phyloP scores from a whole-genome alignment of 2,888 invertebrate genomes.

The Chrysotoxum bicinctum region DNA sequence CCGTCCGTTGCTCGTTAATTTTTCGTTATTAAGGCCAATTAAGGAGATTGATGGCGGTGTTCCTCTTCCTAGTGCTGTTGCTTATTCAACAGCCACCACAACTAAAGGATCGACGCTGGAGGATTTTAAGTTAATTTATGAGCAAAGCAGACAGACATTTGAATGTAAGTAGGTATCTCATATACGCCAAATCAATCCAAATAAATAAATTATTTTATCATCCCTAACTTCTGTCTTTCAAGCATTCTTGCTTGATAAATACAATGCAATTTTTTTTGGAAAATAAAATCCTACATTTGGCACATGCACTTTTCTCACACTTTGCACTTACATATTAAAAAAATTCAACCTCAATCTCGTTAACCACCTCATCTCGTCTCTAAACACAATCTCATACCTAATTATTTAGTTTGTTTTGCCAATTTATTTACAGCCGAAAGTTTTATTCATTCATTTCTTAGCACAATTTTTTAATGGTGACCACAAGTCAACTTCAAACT shows the following conservation, averaged over 20 bases:
- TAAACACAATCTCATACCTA: not conserved
- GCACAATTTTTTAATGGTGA: too few relatives aligned
- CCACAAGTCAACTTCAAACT: too few relatives aligned
- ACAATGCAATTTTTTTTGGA: not conserved
- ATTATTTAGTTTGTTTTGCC: not conserved
- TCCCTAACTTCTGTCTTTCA: not conserved
- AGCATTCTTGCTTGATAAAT: too few relatives aligned
- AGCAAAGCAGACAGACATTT: constrained; percentile 86
- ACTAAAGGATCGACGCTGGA: constrained; percentile 64
- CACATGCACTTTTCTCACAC: not conserved
- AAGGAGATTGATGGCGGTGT: not conserved
- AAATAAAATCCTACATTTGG: not conserved
- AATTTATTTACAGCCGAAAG: not conserved
- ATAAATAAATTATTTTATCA: not conserved
- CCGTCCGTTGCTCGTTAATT: constrained; percentile 46
- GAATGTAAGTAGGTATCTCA: constrained; percentile 84
- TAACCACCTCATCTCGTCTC: not conserved
- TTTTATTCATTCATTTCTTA: not conserved
- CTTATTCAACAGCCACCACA: constrained; percentile 1
- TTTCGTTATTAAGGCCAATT: constrained; percentile 20
- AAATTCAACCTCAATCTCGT: not conserved
- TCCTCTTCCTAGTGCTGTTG: not conserved
- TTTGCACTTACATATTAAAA: not conserved
- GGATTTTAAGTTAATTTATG: constrained; percentile 84
- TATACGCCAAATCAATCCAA: not conserved